Conservation (phyloP, 2,797 vertebrate species). For the Crax fasciolata region DNA sequence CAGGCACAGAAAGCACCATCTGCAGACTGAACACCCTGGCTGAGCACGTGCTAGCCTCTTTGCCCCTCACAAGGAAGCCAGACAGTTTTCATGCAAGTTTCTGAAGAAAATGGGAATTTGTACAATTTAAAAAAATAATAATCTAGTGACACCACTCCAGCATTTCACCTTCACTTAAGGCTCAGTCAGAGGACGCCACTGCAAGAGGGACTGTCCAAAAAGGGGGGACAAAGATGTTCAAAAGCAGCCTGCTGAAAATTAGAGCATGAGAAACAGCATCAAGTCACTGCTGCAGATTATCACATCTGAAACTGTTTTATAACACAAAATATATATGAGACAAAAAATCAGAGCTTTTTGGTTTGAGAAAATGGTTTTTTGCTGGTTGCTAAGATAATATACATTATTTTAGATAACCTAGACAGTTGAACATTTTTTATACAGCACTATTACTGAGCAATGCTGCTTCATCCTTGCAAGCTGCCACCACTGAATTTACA, state of each 20-base stretch:
- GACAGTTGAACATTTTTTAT: neutral
- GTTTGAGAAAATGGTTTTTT: neutral
- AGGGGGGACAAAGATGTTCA: neutral
- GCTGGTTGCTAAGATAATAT: neutral
- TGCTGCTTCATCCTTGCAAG: neutral
- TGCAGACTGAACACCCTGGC: neutral
- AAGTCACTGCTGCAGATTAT: neutral
- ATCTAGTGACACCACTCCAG: neutral
- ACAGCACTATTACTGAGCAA: neutral
- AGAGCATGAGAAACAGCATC: neutral
- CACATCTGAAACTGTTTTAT: neutral
- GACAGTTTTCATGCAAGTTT: neutral
- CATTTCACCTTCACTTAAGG: neutral
- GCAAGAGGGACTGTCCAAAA: neutral
- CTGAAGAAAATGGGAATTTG: neutral
- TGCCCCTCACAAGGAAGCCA: neutral
- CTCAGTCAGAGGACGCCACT: neutral
- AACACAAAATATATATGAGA: neutral
- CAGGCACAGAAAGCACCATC: neutral
- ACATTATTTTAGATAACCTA: neutral
- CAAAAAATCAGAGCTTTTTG: neutral
- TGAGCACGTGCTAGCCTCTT: neutral
- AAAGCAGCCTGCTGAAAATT: neutral
- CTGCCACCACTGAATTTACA: neutral
- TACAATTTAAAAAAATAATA: too few species aligned